Evolutionary conservation across 2,797 vertebrate genomes (phyloP), one percentile per base, ranked within the genome.

Genomic region (Crypturellus tataupa): DNA sequence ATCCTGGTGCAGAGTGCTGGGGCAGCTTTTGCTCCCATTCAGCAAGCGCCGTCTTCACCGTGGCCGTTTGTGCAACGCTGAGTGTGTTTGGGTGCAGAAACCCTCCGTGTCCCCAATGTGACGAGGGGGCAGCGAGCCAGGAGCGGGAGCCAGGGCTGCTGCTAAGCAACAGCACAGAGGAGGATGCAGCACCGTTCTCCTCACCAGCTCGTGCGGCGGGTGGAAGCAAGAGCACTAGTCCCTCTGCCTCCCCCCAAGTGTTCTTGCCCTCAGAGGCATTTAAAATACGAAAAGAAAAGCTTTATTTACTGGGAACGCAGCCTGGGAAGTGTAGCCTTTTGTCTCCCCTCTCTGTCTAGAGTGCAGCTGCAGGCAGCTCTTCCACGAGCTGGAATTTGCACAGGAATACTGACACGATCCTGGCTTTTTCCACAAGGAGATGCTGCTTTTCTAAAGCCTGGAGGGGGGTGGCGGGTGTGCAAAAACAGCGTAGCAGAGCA

Each of bases 301-400:
- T 69, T 51, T 81, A 42, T 33, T 67, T 25, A 9, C 29, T 10
- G 11, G 19, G 39, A 51, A 10, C 17, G 56, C 55, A 40, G 9
- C 24, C 7, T 81, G 44, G 35, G 33, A 65, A 9, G 33, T 40
- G 76, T 42, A 68, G 31, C 33, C 25, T 60, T 33, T 5, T 21
- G 0, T 37, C 33, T 60, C 37, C 51, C 51, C 58, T 56, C 1
- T 5, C 5, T 8, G 8, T 19, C 4, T 14, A 2, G 10, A 29
- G 35, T 19, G 21, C 62, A 49, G 5, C 46, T 33, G 13, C 0
- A 46, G n/a, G 21, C 42, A 53, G 19, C n/a, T 6, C 13, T 49
- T 62, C 27, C 10, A 0, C 3, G 3, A 60, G 39, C 67, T 1
- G 33, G 24, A n/a, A 35, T 23, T 73, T 12, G 0, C 47, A 6